Conservation (phyloP, 2,797 vertebrate genomes). For the Benthosema pterotum region DNA sequence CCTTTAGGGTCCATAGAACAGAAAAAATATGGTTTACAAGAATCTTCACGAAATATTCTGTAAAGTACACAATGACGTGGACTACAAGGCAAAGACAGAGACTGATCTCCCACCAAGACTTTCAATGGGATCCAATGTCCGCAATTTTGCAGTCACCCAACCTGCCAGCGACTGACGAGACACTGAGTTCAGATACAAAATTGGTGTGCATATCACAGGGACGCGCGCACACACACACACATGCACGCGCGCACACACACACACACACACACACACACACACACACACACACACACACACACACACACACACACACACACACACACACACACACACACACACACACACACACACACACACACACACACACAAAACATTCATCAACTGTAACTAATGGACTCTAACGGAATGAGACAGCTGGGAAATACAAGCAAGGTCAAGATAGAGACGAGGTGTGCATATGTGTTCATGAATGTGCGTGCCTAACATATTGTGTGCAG, state of each 20-base stretch:
- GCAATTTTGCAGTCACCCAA: slow-evolving; percentile 35
- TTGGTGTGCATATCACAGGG: background rate
- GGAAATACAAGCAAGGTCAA: slow-evolving; percentile 8
- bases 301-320: slow-evolving; percentile 16
- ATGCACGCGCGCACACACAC: no score
- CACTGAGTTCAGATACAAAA: slow-evolving; percentile 1
- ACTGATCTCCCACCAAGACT: background rate
- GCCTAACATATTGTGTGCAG: background rate
- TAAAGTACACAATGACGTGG: no score
- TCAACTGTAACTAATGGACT: slow-evolving; percentile 13
- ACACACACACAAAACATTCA: slow-evolving; percentile 30
- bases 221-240: no score
- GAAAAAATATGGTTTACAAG: no score
- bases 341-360: slow-evolving; percentile 30
- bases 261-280: slow-evolving; percentile 17
- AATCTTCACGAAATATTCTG: no score
- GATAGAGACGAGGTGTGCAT: background rate
- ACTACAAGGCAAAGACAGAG: slow-evolving; percentile 1
- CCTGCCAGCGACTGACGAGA: background rate
- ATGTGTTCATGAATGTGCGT: slow-evolving; percentile 8
- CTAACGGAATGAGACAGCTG: slow-evolving; percentile 42
- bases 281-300: slow-evolving; percentile 17
- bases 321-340: slow-evolving; percentile 17
- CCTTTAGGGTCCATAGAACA: no score
- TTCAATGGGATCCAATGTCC: slow-evolving; percentile 2